Evolutionary conservation across 1,140 invertebrate species (phyloP), one percentile per base, ranked within the genome.

Genomic region (Drosophila subpulchrella): DNA sequence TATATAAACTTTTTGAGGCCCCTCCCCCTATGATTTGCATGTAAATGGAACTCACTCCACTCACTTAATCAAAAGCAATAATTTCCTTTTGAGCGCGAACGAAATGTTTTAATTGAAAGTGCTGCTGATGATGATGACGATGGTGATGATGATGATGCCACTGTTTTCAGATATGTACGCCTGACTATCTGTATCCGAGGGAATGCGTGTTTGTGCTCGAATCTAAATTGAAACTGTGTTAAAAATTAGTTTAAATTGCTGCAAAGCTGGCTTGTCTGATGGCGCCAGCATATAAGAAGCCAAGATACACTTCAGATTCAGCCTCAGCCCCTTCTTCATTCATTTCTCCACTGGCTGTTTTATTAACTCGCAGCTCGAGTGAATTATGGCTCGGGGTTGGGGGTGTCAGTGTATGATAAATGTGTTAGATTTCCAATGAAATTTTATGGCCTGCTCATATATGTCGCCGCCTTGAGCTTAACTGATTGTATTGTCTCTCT

Each of bases 391-490:
- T 47, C 56, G 56, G 30, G 32, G 39, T 27, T 47, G 65, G 66
- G 51, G 66, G 67, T 58, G 60, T 62, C 51, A 38, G 53, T 56
- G 66, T 53, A 63, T 89, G 79, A 88, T 88, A 76, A 89, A 88
- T 88, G 79, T 80, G 75, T 89, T 83, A 89, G 83, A 88, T 83
- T 88, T 88, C 83, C 83, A 89, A 89, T 83, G 83, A 88, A 88
- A 79, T 83, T 82, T 83, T 67, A 83, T 89, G 59, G 56, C 57
- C 74, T 39, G 46, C 46, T 39, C 55, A 34, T 66, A 62, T 66
- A 55, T 65, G 57, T 84, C 75, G 80, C 67, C 71, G 54, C 60
- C 70, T 57, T 42, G 27, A 42, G 76, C 77, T 54, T 60, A 82
- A 68, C 80, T 68, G 59, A 70, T 68, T 65, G 59, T 53, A 68